These are phyloP conservation scores for Gadopsis bispinosus DNA, from an alignment of 2,797 vertebrate genomes.

Conservation along the genomic window DNA sequence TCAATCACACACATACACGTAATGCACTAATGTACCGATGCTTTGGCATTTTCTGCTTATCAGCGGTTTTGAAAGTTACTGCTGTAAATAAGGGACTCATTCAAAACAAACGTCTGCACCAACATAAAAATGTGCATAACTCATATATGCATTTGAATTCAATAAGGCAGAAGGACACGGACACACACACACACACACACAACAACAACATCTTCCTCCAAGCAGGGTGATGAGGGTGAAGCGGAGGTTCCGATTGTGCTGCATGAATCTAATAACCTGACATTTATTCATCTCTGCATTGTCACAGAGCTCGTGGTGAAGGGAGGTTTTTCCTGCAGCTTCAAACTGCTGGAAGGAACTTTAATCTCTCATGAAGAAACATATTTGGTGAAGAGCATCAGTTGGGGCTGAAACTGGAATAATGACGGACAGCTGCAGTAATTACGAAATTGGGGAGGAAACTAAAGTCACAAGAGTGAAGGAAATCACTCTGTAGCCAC, in stretches of 20 bases:
- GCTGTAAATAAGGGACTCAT: constrained; percentile 35
- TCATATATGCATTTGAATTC: constrained; percentile 17
- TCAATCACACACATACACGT: neutral
- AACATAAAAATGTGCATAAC: constrained; percentile 40
- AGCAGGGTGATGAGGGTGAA: neutral
- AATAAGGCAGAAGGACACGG: constrained; percentile 12
- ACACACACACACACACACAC: neutral
- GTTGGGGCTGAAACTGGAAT: neutral
- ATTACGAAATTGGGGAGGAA: no score
- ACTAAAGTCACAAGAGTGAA: no score
- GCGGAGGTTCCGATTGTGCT: constrained; percentile 23
- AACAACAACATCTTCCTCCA: neutral
- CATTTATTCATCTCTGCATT: constrained; percentile 18
- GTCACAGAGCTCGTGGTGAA: neutral
- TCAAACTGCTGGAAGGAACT: neutral
- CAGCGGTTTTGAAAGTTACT: constrained; percentile 16
- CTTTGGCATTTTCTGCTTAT: constrained; percentile 36
- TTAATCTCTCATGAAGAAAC: neutral
- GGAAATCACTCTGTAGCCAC: no score
- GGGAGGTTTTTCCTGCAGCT: constrained; percentile 1
- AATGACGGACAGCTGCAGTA: neutral
- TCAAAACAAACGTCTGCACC: constrained; percentile 34
- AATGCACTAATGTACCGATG: constrained; percentile 10
- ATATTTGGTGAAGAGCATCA: neutral
- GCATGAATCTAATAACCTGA: constrained; percentile 31